Evolutionary conservation across 2,888 invertebrate species (phyloP), one percentile per base, ranked within the genome.

Genomic region (Rhodophaea formosa): DNA sequence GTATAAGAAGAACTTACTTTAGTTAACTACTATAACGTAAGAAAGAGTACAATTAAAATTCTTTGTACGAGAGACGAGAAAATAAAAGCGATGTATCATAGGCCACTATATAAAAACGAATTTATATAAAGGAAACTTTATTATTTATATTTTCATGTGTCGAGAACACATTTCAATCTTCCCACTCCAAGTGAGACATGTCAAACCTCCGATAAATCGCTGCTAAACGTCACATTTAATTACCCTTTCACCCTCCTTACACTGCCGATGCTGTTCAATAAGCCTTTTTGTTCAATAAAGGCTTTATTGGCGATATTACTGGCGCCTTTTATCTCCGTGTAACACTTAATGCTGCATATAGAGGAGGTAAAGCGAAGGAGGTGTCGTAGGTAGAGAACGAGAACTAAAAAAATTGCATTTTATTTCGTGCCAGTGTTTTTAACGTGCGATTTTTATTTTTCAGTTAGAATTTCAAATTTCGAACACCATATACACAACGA

Each of bases 241-340:
- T 56, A 46, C 49, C 42, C 43, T 42, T 42, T 23, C 49, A 42
- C 29, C 56, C 16, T 32, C 8, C 16, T 35, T 16, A 39, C 51
- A 51, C 35, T 51, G 35, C 35, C 35, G 32, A 8, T 8, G 35
- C 51, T 14, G 16, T 51, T 39, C 51, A 51, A 51, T 51, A 51
- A 68, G 39, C 62, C 64, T 64, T 62, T 59, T 59, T 44, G 58
- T 60, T 61, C 62, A 64, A 64, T 67, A 64, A 67, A 65, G 67
- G 59, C 62, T 69, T 71, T 68, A 70, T 71, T 67, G 72, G 61
- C 62, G 63, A 68, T 70, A 72, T 71, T 71, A 70, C 12, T 12
- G 69, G 53, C 16, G 35, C 51, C 72, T 73, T 74, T 75, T 74
- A 74, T 74, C 74, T 74, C 59, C 65, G 2, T 35, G 51, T 51